Base-by-base conservation (phyloP, 2,888 invertebrate species). In the Melipona bicolor region DNA sequence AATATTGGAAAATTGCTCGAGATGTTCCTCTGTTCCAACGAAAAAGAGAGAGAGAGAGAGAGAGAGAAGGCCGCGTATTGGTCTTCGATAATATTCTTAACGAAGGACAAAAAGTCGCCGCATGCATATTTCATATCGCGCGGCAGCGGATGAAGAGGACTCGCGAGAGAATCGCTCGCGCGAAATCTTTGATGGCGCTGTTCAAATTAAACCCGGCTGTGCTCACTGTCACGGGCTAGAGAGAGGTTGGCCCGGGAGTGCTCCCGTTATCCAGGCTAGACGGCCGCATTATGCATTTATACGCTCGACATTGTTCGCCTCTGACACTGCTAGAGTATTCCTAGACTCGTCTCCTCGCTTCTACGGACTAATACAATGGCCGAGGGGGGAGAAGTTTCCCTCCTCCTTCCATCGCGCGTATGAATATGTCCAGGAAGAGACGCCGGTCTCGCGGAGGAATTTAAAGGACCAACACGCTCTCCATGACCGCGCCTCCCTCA, bases 271-370 rank as follows among this genome's bases (percentile, higher is more conserved):
- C 68, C 79, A n/a, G 52, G 52, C 69, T 69, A 75, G 79, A 85
- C 85, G 54, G 64, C 50, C 71, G 56, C 84, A 85, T 85, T 77
- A 79, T 80, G 75, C 84, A 84, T 85, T 85, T 77, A 80, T 68
- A 71, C 49, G 52, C 27, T 15, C 74, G 83, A 79, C 84, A 73
- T 76, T 76, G 76, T 83, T 83, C 78, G 74, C 72, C 36, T 74
- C 82, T 77, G 84, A 84, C 84, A 52, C 77, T 76, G 74, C 71
- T 79, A 75, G 77, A 83, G 83, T 85, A 85, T 85, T 77, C 76
- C 72, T 62, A 78, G 84, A 76, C 59, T 73, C 68, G 74, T 71
- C 70, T 36, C 77, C 6, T 36, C 52, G 52, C 52, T 49, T 62
- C 61, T 36, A 11, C n/a, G 32, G 36, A 54, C 69, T 70, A 77